Conservation (phyloP, 2,888 invertebrate species). For the Patella ulyssiponensis region DNA sequence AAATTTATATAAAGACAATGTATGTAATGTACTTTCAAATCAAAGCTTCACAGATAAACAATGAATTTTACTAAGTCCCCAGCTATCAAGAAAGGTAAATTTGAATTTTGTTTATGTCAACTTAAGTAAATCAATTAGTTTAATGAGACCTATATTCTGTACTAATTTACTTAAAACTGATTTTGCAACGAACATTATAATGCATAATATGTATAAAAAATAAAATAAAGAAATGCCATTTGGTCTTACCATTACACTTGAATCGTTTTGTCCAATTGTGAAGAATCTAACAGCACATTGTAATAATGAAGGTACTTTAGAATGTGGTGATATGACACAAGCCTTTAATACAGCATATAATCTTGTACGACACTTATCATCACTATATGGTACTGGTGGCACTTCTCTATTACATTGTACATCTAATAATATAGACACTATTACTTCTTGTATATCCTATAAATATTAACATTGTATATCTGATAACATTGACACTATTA, state of each 20-base stretch:
- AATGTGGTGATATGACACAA: constrained; percentile 37
- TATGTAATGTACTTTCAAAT: too few relatives aligned
- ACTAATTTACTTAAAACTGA: too few relatives aligned
- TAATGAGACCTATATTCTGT: too few relatives aligned
- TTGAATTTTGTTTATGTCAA: too few relatives aligned
- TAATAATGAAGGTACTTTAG: constrained; percentile 39
- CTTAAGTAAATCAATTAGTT: too few relatives aligned
- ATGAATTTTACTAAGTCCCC: too few relatives aligned
- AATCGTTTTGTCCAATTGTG: constrained; percentile 37
- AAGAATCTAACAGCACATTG: constrained; percentile 45
- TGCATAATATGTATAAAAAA: not conserved
- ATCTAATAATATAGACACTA: not conserved
- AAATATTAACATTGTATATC: not conserved
- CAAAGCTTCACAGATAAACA: too few relatives aligned
- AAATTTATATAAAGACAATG: too few relatives aligned
- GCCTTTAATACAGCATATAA: constrained; percentile 43
- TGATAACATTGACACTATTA: not conserved
- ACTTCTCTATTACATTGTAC: not conserved
- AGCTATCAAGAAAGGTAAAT: too few relatives aligned
- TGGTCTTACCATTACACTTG: constrained; percentile 37
- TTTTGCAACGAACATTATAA: not conserved
- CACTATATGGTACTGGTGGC: constrained; percentile 41
- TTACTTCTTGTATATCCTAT: not conserved
- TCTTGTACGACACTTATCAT: constrained; percentile 32
- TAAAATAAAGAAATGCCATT: not conserved